A percentile compares a stretch with the other conserved stretches of the same genome.
Conservation (phyloP, 2,113 vertebrate genomes). For the Malurus melanocephalus region DNA sequence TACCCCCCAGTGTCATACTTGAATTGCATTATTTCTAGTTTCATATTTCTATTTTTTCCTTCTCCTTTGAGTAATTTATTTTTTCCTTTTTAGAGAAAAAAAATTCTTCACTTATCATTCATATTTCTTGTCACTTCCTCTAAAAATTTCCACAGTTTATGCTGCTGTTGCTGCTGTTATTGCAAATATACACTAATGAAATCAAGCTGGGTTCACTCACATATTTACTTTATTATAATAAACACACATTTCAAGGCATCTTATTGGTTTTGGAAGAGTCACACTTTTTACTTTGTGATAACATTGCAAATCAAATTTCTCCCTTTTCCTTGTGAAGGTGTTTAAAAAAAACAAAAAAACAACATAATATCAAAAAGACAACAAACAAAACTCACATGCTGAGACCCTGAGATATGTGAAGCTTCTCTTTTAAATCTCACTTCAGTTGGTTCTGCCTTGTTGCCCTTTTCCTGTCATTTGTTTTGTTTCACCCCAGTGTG, state of each 20-base stretch:
- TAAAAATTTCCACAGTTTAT: neutral
- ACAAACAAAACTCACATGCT: neutral
- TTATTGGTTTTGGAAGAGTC: neutral
- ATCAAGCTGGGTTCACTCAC: neutral
- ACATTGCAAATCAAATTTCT: neutral
- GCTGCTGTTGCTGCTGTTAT: neutral
- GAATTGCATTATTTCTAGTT: neutral
- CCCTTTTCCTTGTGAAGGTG: neutral
- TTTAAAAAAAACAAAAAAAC: neutral
- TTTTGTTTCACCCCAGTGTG: neutral
- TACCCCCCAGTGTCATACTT: neutral
- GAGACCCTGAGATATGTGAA: neutral
- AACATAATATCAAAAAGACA: fast-evolving
- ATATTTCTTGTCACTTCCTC: neutral
- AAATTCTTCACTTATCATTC: neutral
- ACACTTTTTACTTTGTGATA: neutral
- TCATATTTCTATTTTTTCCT: neutral
- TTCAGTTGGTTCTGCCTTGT: neutral
- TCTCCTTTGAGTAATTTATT: fast-evolving
- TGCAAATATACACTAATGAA: neutral
- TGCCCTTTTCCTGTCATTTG: neutral
- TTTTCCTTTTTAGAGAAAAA: neutral
- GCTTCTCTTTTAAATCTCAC: neutral
- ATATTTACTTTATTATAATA: neutral
- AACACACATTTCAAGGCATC: neutral